phyloP scores from a whole-genome alignment of 2,888 invertebrate species.

The Drosophila quinaria region DNA sequence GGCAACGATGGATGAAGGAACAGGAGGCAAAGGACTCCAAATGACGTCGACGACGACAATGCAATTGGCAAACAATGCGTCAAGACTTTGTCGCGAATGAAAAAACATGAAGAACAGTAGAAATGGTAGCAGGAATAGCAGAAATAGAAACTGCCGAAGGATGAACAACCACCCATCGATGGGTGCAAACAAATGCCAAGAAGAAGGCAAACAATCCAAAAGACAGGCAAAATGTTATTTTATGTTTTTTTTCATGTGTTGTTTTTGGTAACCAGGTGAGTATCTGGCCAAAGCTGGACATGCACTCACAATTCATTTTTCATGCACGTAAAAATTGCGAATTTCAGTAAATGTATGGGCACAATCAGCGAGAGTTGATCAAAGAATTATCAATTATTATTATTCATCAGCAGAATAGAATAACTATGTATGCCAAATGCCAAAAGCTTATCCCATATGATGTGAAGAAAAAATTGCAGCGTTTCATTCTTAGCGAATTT shows the following conservation, averaged over 20 bases:
- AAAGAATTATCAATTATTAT: conserved; percentile 3
- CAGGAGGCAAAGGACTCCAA: conserved; percentile 11
- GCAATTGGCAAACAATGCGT: conserved; percentile 78
- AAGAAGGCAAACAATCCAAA: conserved; percentile 8
- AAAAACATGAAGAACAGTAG: conserved; percentile 15
- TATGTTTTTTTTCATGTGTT: conserved; percentile 36
- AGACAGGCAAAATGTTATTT: conserved; percentile 23
- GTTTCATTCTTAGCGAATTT: no score
- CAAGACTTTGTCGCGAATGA: conserved; percentile 77
- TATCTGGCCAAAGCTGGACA: conserved; percentile 28
- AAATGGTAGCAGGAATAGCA: conserved; percentile 5
- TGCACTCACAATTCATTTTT: conserved; percentile 43
- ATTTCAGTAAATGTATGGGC: conserved; percentile 48
- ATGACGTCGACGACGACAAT: conserved; percentile 32
- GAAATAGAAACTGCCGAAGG: conserved; percentile 26
- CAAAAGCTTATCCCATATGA: no score
- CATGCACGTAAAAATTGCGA: conserved; percentile 52
- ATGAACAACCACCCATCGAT: conserved; percentile 2
- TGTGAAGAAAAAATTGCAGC: no score
- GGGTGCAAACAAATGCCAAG: conserved; percentile 58
- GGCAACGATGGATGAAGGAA: conserved; percentile 43
- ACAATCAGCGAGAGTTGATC: conserved; percentile 11
- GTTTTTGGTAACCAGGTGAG: conserved; percentile 36
- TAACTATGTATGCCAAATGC: no score
- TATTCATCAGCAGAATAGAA: no score